Conservation (phyloP, 2,113 vertebrate genomes). For the Aleadryas rufinucha region DNA sequence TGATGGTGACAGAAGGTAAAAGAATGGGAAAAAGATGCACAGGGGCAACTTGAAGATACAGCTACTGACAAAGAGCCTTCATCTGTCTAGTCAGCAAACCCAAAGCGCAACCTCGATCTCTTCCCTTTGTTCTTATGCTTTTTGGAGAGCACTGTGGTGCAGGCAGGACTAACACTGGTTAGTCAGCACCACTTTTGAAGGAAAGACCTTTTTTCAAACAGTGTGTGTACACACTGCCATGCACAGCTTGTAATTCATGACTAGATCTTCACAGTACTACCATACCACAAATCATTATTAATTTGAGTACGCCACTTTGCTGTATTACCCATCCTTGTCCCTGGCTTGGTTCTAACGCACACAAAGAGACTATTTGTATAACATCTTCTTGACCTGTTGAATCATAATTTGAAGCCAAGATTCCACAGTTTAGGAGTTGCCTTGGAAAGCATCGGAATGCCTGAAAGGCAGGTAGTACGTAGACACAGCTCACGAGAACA, state of each 20-base stretch:
- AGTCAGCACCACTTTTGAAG: neutral
- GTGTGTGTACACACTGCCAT: neutral
- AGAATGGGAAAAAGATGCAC: neutral
- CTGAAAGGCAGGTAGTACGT: neutral
- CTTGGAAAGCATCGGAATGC: neutral
- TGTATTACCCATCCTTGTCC: neutral
- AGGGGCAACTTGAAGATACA: neutral
- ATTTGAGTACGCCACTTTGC: neutral
- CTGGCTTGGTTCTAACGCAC: rapidly evolving
- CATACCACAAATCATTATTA: neutral
- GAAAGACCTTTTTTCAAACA: neutral
- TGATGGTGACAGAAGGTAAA: rapidly evolving
- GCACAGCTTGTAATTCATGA: neutral
- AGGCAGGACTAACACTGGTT: neutral
- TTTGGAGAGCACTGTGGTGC: neutral
- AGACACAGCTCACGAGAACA: neutral
- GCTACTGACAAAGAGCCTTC: neutral
- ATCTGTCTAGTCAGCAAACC: neutral
- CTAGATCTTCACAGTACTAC: neutral
- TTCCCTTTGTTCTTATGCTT: neutral
- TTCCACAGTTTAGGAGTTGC: neutral
- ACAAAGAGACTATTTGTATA: neutral
- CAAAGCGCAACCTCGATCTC: neutral
- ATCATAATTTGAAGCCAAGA: neutral
- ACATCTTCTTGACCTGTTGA: neutral